Evolutionary conservation across 30 jellyfish, hydroid and myxozoan genomes (phyloP), one percentile per base, ranked within the genome.

Genomic region (Nemopilema nomurai): DNA sequence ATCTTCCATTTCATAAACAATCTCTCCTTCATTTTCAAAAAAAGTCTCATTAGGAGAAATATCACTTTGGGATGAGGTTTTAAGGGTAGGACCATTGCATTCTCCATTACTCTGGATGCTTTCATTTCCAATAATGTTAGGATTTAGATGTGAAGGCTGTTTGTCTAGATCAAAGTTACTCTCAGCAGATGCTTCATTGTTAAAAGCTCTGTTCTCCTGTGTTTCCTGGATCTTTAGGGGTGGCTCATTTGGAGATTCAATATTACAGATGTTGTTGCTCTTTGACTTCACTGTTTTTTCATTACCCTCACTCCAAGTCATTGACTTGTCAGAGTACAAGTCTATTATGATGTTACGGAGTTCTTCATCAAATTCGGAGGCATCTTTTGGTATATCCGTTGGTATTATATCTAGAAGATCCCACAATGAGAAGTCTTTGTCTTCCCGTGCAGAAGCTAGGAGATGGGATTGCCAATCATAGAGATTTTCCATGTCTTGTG

Each of bases 361-460:
- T 49, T 83, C 91, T 49, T 83, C 91, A 51, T 83, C 91, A 31
- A 51, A 83, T 72, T 83, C 86, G 29, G 91, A 63, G 26, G 91
- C 91, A 62, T 83, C 67, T 83, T 77, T 83, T 16, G 91, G 91
- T 51, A 83, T 83, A 25, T 83, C 91, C 16, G 91, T 83, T 50
- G 91, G 91, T 29, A 83, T 83, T 30, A 64, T 83, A 53, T 83
- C 50, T 17, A 83, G 78, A 3, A 83, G 86, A 64, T 71, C 25
- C 9, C 52, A 28, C 80, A 83, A 29, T 18, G 91, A 83, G 32
- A 28, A 49, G 28, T 67, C 71, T 0, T 71, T 84, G 16, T 19
- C 79, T 28, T 62, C 75, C 1, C 49, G 33, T 27, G 62, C 80
- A 22, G 74, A 16, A 31, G 85, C 82, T 25, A 71, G 79, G 17